Conservation (phyloP, 2,797 vertebrate species). For the Sebastes reedi region DNA sequence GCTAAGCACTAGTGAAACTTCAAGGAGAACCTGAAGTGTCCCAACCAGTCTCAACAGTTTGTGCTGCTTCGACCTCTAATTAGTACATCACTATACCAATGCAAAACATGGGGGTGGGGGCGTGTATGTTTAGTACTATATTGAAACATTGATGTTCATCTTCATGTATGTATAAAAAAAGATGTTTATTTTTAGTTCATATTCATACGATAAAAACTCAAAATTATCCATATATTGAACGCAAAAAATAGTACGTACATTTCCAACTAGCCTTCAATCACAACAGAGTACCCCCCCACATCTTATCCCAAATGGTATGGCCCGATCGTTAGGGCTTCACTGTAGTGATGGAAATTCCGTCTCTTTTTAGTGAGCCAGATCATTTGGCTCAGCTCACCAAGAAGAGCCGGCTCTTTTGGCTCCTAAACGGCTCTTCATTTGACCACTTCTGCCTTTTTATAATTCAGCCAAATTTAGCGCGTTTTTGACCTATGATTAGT, state of each 20-base stretch:
- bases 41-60: neutral
- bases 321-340: constrained; percentile 1
- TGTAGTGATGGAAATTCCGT: too few relatives aligned
- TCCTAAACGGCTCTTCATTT: too few relatives aligned
- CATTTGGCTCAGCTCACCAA: too few relatives aligned
- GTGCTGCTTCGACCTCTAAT: constrained; percentile 36
- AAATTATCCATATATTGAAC: fast-evolving
- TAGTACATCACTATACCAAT: constrained; percentile 6
- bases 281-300: constrained; percentile 15
- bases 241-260: fast-evolving
- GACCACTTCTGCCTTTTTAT: too few relatives aligned
- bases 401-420: too few relatives aligned
- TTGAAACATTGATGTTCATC: neutral
- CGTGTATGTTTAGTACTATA: fast-evolving
- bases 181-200: fast-evolving
- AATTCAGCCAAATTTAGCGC: too few relatives aligned
- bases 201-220: fast-evolving
- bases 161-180: fast-evolving
- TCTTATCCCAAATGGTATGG: constrained; percentile 27
- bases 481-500: too few relatives aligned
- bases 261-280: fast-evolving
- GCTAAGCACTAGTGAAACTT: neutral
- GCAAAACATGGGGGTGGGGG: neutral
- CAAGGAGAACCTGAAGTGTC: neutral
- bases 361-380: too few relatives aligned